A percentile compares a stretch with the other conserved stretches of the same genome.
phyloP scores from a whole-genome alignment of 2,113 vertebrate species.

The Lagopus muta region DNA sequence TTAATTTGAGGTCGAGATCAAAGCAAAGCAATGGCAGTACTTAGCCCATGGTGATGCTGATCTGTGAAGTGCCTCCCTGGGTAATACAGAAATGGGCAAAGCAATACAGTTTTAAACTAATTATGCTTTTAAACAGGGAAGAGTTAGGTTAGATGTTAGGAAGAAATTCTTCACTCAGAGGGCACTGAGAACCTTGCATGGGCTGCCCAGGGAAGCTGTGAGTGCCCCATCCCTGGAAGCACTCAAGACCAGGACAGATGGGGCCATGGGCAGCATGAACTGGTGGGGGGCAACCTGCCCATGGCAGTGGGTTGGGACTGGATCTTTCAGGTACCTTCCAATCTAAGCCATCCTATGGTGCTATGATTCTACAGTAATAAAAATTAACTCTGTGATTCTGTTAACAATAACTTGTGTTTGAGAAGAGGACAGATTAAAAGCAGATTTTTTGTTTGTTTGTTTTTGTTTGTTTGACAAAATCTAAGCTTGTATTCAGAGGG shows the following conservation, averaged over 20 bases:
- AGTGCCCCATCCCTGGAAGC: background rate
- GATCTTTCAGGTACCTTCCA: background rate
- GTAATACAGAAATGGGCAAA: background rate
- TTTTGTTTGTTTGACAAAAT: background rate
- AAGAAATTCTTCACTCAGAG: background rate
- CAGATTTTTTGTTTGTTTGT: background rate
- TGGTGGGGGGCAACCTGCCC: background rate
- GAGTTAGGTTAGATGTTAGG: background rate
- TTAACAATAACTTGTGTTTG: background rate
- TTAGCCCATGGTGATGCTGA: accelerated
- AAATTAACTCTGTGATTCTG: background rate
- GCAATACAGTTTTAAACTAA: background rate
- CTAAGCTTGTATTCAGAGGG: background rate
- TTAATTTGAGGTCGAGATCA: background rate
- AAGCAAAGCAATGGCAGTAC: background rate
- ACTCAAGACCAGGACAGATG: background rate
- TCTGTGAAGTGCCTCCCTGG: accelerated
- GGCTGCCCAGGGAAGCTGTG: background rate
- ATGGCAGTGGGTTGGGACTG: background rate
- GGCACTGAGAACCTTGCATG: background rate
- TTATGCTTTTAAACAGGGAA: background rate
- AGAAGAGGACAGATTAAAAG: background rate
- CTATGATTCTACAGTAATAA: background rate
- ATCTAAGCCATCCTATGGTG: background rate
- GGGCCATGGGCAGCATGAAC: background rate